These are phyloP conservation scores for Bruchidius siliquastri DNA, from an alignment of 2,888 invertebrate species.

Conservation along the genomic window DNA sequence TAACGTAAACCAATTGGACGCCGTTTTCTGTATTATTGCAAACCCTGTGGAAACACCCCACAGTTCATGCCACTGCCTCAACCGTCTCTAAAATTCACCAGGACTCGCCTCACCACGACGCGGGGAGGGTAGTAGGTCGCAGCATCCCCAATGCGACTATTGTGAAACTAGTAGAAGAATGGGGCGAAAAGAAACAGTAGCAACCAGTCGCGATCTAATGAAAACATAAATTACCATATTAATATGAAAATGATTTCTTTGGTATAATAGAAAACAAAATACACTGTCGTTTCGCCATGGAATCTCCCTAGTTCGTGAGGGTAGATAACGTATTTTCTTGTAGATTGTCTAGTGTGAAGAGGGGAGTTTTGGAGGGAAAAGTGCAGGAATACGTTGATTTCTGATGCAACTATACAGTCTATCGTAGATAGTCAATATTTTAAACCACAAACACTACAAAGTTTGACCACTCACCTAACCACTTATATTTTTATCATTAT, in stretches of 20 bases:
- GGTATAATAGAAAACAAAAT: conserved; percentile 23
- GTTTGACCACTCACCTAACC: too few species aligned
- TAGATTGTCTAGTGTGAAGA: background rate
- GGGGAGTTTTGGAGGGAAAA: background rate
- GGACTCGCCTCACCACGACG: background rate
- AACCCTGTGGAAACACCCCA: background rate
- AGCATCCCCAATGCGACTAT: background rate
- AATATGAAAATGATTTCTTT: conserved; percentile 32
- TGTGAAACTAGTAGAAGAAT: background rate
- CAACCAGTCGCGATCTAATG: conserved; percentile 7
- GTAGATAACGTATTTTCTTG: background rate
- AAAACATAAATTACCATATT: conserved; percentile 30
- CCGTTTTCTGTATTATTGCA: too few species aligned
- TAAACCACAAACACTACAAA: too few species aligned
- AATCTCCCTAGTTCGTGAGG: conserved; percentile 2
- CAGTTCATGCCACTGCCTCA: background rate
- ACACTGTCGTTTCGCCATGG: background rate
- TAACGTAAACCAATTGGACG: too few species aligned
- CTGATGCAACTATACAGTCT: background rate
- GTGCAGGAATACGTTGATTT: background rate
- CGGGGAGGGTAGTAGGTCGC: background rate
- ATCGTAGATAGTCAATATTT: too few species aligned
- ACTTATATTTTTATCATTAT: too few species aligned
- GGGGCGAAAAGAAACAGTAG: background rate
- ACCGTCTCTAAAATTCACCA: background rate